Evolutionary conservation across 2,888 invertebrate species (phyloP).

Genomic region (Ditula angustiorana): DNA sequence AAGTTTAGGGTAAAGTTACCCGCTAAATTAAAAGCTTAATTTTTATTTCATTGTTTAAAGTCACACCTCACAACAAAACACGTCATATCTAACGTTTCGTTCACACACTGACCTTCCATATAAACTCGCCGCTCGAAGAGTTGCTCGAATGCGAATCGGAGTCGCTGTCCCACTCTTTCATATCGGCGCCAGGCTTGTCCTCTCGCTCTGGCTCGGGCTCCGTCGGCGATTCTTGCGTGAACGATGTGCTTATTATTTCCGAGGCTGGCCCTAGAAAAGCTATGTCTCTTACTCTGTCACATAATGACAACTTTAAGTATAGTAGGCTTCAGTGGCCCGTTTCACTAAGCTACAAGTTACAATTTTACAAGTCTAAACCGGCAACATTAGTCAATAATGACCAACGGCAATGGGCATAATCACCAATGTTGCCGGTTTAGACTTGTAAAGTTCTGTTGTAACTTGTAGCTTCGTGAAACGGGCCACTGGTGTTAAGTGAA

Average conservation of each 20-base stretch:
- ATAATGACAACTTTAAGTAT: too few relatives aligned
- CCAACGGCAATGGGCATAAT: too few relatives aligned
- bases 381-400: too few relatives aligned
- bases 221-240: conserved; percentile 80
- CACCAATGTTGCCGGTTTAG: too few relatives aligned
- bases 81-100: background rate
- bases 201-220: conserved; percentile 69
- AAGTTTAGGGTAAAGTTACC: background rate
- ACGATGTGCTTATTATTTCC: conserved; percentile 80
- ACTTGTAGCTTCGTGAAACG: too few relatives aligned
- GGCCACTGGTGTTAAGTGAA: too few relatives aligned
- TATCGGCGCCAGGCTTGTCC: conserved; percentile 68
- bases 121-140: conserved; percentile 91
- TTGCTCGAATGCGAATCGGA: conserved; percentile 87
- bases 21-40: background rate
- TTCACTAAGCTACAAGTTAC: too few relatives aligned
- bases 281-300: too few relatives aligned
- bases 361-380: too few relatives aligned
- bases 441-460: too few relatives aligned
- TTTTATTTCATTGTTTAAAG: background rate
- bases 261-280: conserved; percentile 72
- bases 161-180: conserved; percentile 90
- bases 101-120: conserved; percentile 88
- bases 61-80: background rate
- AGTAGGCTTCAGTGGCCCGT: too few relatives aligned